phyloP scores from a whole-genome alignment of 2,888 invertebrate species.

The Dysmachus trigonus region DNA sequence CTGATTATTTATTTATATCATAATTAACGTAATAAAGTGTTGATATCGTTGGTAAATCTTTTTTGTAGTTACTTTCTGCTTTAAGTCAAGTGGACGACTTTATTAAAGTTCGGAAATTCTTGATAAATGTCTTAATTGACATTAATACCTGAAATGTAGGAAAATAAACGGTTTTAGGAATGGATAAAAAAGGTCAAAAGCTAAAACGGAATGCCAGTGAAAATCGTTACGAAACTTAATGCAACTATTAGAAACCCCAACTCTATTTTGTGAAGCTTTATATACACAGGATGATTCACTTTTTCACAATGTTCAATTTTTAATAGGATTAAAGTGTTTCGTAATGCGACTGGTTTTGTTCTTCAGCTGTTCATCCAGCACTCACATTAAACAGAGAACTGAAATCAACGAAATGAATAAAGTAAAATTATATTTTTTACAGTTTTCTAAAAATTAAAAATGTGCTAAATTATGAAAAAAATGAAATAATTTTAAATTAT shows the following conservation, averaged over 20 bases:
- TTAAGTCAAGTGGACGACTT: background rate
- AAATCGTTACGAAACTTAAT: background rate
- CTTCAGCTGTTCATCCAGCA: background rate
- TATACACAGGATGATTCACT: background rate
- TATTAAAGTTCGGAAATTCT: background rate
- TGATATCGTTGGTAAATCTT: background rate
- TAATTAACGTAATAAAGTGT: background rate
- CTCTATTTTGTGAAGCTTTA: background rate
- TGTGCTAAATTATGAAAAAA: background rate
- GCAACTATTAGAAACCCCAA: background rate
- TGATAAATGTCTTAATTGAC: background rate
- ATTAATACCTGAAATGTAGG: background rate
- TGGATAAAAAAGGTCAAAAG: background rate
- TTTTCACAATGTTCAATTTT: background rate
- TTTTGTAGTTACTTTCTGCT: background rate
- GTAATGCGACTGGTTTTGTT: background rate
- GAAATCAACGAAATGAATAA: background rate
- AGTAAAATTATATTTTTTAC: background rate
- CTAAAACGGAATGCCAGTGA: background rate
- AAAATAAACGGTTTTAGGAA: background rate
- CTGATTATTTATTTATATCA: too few species aligned
- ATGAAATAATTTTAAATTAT: background rate
- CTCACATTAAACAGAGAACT: background rate
- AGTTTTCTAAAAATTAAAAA: background rate
- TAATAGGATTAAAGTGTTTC: background rate